Base-by-base conservation (phyloP, 2,888 invertebrate species). In the Sympetrum striolatum region DNA sequence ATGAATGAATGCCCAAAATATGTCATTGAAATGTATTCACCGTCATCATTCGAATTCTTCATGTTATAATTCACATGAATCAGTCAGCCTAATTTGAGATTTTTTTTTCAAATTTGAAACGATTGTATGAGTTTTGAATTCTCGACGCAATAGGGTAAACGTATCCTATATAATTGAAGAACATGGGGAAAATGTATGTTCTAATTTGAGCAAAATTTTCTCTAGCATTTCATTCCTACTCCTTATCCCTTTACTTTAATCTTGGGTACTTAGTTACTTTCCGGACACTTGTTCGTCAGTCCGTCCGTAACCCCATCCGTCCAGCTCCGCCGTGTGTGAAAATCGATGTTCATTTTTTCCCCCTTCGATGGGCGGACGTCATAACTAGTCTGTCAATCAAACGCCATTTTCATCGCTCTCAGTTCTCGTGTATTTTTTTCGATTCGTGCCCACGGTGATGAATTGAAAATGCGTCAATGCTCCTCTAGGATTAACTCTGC, bases 391-490 rank as follows among this genome's bases (percentile, higher is more conserved):
- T 73, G 73, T 73, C 73, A 25, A 12, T 86, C 60, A 31, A 64
- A 60, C 58, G 58, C 35, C 82, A 35, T 58, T 81, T 81, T 82
- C 31, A 14, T n/a, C 35, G 53, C 81, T 64, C 25, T 64, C 64
- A 64, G 22, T 64, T 25, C 22, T 64, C 64, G 1, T 64, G 22
- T 60, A 60, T 73, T 73, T 73, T 73, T 73, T 73, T 25, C n/a
- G 73, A 25, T 31, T 44, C 22, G 53, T 82, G 53, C 82, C 53
- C 60, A 58, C 60, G 58, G 37, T 86, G 86, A 86, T 60, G 86
- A 86, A 86, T 86, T 86, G 86, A 86, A 86, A 86, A 86, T 86
- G 60, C 86, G 86, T 86, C 86, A 58, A 82, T 58, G 58, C 82
- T 37, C 60, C 60, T 58, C 60, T 60, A 60, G 86, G 86, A 86